Conservation (phyloP, 2,797 vertebrate species). For the Erethizon dorsatum region DNA sequence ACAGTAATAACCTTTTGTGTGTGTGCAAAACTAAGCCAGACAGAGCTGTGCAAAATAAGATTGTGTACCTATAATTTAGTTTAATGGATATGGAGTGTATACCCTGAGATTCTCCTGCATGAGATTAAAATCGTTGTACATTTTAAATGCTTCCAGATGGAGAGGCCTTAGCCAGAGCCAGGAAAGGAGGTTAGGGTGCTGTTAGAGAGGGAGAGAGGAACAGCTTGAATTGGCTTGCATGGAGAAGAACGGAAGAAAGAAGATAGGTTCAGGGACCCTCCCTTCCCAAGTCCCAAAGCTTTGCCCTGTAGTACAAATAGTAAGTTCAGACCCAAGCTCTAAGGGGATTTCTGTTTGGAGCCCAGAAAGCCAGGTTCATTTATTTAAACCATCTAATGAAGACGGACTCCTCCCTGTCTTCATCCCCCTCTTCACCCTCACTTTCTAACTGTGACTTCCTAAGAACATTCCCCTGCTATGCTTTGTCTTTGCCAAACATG, state of each 20-base stretch:
- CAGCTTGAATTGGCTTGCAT: neutral
- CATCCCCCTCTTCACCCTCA: neutral
- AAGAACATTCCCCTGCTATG: conserved; percentile 32
- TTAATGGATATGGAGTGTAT: conserved; percentile 53
- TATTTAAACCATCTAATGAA: neutral
- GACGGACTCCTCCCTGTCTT: neutral
- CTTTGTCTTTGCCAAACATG: conserved; percentile 61
- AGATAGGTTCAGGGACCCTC: neutral
- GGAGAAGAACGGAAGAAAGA: neutral
- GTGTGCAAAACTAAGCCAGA: neutral
- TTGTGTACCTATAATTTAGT: conserved; percentile 53
- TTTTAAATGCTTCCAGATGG: conserved; percentile 82
- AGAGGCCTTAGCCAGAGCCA: conserved; percentile 27
- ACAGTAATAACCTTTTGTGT: neutral
- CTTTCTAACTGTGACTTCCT: conserved; percentile 43
- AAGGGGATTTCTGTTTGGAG: neutral
- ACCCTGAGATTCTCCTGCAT: conserved; percentile 47
- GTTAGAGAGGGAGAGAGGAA: neutral
- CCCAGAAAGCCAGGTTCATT: neutral
- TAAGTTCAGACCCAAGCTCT: neutral
- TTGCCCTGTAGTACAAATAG: neutral
- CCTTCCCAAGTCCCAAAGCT: fast-evolving
- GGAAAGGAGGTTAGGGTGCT: neutral
- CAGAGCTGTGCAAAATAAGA: conserved; percentile 45
- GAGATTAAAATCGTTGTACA: conserved; percentile 68